Percentiles rank a stretch among this genome's conserved stretches.
Evolutionary conservation across 2,888 invertebrate genomes (phyloP).

Genomic region (Dolichopus griseipennis): DNA sequence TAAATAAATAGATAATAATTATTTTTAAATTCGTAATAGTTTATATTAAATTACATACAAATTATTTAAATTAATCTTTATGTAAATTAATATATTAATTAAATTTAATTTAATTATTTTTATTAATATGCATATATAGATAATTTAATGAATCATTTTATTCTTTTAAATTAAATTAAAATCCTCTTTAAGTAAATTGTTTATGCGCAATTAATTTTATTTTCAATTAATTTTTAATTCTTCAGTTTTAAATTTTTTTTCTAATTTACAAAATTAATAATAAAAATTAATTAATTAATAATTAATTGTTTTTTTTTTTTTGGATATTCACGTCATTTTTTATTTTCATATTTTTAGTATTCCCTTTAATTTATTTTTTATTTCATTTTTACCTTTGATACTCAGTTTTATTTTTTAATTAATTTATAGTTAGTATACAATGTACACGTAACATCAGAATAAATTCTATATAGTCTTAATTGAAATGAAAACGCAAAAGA

Average conservation of each 20-base stretch:
- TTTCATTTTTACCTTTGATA: neutral
- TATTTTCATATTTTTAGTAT: neutral
- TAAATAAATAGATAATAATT: no score
- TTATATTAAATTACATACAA: no score
- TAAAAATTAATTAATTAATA: no score
- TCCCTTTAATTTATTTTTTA: neutral
- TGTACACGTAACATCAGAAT: neutral
- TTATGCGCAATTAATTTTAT: slow-evolving; percentile 6
- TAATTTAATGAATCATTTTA: neutral
- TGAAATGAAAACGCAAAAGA: slow-evolving; percentile 4
- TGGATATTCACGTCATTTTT: no score
- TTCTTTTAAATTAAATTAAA: neutral
- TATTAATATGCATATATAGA: no score
- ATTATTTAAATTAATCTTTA: no score
- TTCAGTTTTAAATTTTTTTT: no score
- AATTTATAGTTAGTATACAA: neutral
- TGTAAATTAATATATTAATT: no score
- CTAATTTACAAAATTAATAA: neutral
- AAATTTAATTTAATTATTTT: no score
- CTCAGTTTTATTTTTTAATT: neutral
- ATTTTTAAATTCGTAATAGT: no score
- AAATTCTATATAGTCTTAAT: neutral
- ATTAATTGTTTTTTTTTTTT: no score
- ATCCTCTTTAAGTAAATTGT: neutral
- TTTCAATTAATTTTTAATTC: neutral